These are phyloP conservation scores for Drosophila anceps DNA, from an alignment of 2,888 invertebrate genomes.

Conservation along the genomic window DNA sequence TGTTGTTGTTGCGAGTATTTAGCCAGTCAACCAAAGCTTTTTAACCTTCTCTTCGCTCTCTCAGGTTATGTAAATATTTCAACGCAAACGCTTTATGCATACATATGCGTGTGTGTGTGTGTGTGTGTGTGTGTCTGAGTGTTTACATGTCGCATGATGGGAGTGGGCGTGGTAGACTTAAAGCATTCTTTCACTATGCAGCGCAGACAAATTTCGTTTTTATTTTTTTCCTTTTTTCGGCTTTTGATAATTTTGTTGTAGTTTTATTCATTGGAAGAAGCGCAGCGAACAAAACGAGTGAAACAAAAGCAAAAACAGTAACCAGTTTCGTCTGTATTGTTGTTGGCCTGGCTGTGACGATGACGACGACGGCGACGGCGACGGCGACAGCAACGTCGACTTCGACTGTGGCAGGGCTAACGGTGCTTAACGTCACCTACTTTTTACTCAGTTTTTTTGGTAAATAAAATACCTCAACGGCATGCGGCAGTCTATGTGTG, in stretches of 20 bases:
- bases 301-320: constrained; percentile 55
- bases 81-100: constrained; percentile 7
- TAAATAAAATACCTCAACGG: constrained; percentile 57
- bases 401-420: constrained; percentile 61
- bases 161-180: constrained; percentile 59
- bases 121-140: constrained; percentile 13
- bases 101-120: constrained; percentile 2
- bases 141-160: constrained; percentile 12
- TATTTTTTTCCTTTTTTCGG: constrained; percentile 34
- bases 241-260: constrained; percentile 36
- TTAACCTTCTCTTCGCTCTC: constrained; percentile 34
- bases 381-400: constrained; percentile 23
- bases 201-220: constrained; percentile 53
- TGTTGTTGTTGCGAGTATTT: constrained; percentile 48
- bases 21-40: constrained; percentile 74
- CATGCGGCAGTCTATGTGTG: constrained; percentile 14
- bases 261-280: constrained; percentile 41
- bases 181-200: constrained; percentile 54
- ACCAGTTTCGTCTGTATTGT: constrained; percentile 59
- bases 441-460: constrained; percentile 63
- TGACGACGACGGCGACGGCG: constrained; percentile 5
- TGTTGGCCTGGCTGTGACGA: constrained; percentile 22
- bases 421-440: constrained; percentile 79
- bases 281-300: constrained; percentile 41
- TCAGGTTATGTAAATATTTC: constrained; percentile 68